A percentile compares a stretch with the other conserved stretches of the same genome.
Evolutionary conservation across 2,113 vertebrate species (phyloP).

Genomic region (Amphiprion ocellaris): DNA sequence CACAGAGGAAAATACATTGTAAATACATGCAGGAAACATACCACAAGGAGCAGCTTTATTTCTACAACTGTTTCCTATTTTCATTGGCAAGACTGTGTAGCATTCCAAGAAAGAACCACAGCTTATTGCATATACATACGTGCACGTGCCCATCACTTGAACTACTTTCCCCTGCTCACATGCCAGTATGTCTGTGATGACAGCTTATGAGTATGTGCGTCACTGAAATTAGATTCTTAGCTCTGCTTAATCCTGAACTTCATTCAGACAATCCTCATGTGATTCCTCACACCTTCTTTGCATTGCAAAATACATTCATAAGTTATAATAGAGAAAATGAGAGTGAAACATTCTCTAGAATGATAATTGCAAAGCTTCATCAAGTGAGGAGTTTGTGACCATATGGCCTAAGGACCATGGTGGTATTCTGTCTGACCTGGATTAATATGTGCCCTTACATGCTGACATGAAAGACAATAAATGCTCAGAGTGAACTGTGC

Average conservation of each 20-base stretch:
- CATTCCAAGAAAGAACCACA: neutral
- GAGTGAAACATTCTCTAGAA: conserved; percentile 32
- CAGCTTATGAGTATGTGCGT: conserved; percentile 44
- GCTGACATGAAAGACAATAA: neutral
- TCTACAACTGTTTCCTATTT: neutral
- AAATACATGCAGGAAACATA: neutral
- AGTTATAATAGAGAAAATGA: conserved; percentile 35
- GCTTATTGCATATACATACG: neutral
- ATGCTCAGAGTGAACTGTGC: neutral
- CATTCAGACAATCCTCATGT: conserved; percentile 40
- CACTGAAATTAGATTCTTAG: conserved; percentile 57
- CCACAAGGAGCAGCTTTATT: neutral
- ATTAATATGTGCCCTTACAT: neutral
- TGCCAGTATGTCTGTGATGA: conserved; percentile 34
- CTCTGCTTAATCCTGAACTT: conserved; percentile 38
- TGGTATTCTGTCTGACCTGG: conserved; percentile 3
- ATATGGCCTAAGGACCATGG: neutral
- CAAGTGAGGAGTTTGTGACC: conserved; percentile 18
- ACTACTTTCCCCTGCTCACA: conserved; percentile 28
- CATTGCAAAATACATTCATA: conserved; percentile 51
- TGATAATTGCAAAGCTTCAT: conserved; percentile 45
- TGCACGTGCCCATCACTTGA: conserved; percentile 2
- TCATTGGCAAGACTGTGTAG: conserved; percentile 3
- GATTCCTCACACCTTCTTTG: conserved; percentile 56
- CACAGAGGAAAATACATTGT: neutral